Conservation (phyloP, 1,140 invertebrate species). For the Mamestra configurata region DNA sequence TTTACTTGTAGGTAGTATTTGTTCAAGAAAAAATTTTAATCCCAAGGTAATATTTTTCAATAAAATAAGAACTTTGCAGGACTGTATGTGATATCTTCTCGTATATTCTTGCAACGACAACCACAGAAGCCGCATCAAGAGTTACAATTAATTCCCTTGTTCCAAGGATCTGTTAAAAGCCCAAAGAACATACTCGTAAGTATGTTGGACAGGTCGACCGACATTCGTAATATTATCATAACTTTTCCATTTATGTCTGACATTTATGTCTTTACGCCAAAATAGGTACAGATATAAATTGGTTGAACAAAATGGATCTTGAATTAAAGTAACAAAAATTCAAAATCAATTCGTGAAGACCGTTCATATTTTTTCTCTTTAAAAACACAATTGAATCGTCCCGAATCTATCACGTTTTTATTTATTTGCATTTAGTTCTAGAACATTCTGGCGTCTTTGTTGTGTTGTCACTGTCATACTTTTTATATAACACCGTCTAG, state of each 20-base stretch:
- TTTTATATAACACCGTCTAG: not conserved
- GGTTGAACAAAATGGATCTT: not conserved
- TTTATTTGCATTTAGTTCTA: not conserved
- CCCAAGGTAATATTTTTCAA: too few relatives aligned
- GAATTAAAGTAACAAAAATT: not conserved
- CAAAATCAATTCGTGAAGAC: not conserved
- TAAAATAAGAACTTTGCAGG: not conserved
- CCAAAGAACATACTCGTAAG: too few relatives aligned
- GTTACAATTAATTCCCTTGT: not conserved
- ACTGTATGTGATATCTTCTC: not conserved
- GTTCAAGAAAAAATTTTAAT: too few relatives aligned
- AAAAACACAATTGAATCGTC: not conserved
- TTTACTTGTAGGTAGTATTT: too few relatives aligned
- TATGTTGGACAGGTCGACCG: not conserved
- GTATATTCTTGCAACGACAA: not conserved
- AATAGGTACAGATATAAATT: not conserved
- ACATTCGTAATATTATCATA: not conserved
- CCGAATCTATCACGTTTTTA: not conserved
- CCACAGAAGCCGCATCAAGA: not conserved
- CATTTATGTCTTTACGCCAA: too few relatives aligned
- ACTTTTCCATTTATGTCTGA: too few relatives aligned
- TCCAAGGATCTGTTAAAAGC: not conserved
- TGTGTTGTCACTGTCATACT: not conserved
- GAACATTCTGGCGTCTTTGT: not conserved
- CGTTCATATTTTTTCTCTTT: not conserved